phyloP scores from a whole-genome alignment of 2,797 vertebrate genomes.

The Oophaga sylvatica region DNA sequence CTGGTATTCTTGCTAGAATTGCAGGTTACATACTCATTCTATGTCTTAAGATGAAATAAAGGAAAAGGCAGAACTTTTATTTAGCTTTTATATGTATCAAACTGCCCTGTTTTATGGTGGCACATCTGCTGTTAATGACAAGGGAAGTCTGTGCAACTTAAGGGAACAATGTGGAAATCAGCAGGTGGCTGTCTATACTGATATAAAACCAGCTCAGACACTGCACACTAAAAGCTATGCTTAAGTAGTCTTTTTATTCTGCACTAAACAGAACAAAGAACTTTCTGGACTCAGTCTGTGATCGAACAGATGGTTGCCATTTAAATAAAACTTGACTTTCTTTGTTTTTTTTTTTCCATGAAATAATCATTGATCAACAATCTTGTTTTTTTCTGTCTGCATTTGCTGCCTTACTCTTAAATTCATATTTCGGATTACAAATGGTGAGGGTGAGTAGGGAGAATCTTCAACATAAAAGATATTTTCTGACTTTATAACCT shows the following conservation, averaged over 20 bases:
- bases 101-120: conserved; percentile 1
- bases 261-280: conserved; percentile 41
- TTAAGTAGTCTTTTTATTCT: conserved; percentile 40
- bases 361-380: conserved; percentile 50
- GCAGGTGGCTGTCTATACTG: conserved; percentile 52
- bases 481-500: not conserved
- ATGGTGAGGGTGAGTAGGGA: not conserved
- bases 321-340: conserved; percentile 31
- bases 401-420: not conserved
- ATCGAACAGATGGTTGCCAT: conserved; percentile 41
- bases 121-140: conserved; percentile 53
- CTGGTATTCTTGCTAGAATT: not conserved
- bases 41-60: not conserved
- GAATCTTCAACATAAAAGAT: not conserved
- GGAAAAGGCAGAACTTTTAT: not conserved
- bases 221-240: conserved; percentile 49
- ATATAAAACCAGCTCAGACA: conserved; percentile 46
- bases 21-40: not conserved
- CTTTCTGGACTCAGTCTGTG: conserved; percentile 8
- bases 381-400: conserved; percentile 6
- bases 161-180: conserved; percentile 49
- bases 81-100: conserved; percentile 33
- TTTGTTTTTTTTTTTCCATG: conserved; percentile 11
- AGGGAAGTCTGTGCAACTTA: conserved; percentile 41
- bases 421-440: not conserved